Evolutionary conservation across 2,888 invertebrate species (phyloP).

Genomic region (Cheilosia scutellata): DNA sequence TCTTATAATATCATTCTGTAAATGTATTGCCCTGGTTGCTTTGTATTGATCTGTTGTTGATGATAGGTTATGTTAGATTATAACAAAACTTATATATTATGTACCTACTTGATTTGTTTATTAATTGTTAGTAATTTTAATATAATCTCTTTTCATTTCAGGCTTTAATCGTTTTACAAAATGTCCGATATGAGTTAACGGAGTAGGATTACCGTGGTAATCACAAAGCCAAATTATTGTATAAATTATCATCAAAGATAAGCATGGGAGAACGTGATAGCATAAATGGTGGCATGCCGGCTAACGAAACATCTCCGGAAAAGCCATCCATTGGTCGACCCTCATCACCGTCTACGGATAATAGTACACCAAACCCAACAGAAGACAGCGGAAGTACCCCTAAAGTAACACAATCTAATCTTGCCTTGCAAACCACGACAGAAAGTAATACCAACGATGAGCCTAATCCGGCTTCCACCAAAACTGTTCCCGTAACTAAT

Average conservation of each 20-base stretch:
- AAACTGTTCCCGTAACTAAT: conserved; percentile 4
- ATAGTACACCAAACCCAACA: conserved; percentile 1
- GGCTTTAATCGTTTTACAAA: background rate
- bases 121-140: too few relatives aligned
- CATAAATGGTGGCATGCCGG: conserved; percentile 30
- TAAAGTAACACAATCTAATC: conserved; percentile 31
- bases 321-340: conserved; percentile 39
- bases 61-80: too few relatives aligned
- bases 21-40: too few relatives aligned
- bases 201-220: background rate
- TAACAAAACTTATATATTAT: background rate
- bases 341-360: conserved; percentile 42
- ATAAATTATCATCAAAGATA: background rate
- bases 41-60: too few relatives aligned
- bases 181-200: conserved; percentile 35
- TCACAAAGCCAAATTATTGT: background rate
- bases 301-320: conserved; percentile 42
- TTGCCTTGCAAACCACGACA: conserved; percentile 16
- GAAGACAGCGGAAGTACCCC: conserved; percentile 19
- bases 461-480: conserved; percentile 11
- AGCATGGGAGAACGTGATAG: conserved; percentile 65
- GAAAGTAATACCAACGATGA: conserved; percentile 26
- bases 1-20: too few relatives aligned
- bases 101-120: background rate
- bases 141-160: too few relatives aligned